A percentile compares a stretch with the other conserved stretches of the same genome.
phyloP scores from a whole-genome alignment of 2,797 vertebrate species.

The Siniperca obscura region DNA sequence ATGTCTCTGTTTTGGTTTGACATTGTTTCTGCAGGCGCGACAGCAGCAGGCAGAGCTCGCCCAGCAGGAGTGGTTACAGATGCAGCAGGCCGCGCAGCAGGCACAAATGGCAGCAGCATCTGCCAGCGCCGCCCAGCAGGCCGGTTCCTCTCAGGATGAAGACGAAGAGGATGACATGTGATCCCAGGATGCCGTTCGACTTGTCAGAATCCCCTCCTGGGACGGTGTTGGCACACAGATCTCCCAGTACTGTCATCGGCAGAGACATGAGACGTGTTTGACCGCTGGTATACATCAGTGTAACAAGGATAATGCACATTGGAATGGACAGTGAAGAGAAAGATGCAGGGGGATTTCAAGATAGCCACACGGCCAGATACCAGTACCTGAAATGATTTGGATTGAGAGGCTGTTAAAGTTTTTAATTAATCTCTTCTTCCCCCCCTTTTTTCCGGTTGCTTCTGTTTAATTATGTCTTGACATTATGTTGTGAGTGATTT shows the following conservation, averaged over 20 bases:
- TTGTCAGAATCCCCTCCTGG: constrained; percentile 64
- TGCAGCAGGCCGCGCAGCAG: constrained; percentile 99
- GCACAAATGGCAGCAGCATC: constrained; percentile 97
- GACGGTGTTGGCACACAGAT: constrained; percentile 81
- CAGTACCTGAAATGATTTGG: constrained; percentile 59
- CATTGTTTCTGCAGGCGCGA: constrained; percentile 86
- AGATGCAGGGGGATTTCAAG: constrained; percentile 27
- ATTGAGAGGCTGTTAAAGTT: constrained; percentile 56
- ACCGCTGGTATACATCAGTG: constrained; percentile 54
- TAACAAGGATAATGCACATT: constrained; percentile 40
- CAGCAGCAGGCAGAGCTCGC: constrained; percentile 99
- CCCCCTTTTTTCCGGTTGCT: constrained; percentile 38
- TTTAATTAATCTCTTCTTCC: constrained; percentile 41
- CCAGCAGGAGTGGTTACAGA: constrained; percentile 99
- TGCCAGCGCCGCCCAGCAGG: constrained; percentile 93
- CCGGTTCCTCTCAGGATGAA: constrained; percentile 98
- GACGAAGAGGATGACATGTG: constrained; percentile 98
- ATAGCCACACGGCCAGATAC: constrained; percentile 30
- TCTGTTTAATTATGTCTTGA: constrained; percentile 59
- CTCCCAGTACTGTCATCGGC: constrained; percentile 82
- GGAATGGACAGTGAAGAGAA: constrained; percentile 48
- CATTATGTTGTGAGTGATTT: constrained; percentile 65
- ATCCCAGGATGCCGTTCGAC: constrained; percentile 71
- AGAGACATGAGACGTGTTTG: constrained; percentile 86
- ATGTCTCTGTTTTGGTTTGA: not conserved